Evolutionary conservation across 1,140 invertebrate genomes (phyloP).

Genomic region (Hylaeus anthracinus): DNA sequence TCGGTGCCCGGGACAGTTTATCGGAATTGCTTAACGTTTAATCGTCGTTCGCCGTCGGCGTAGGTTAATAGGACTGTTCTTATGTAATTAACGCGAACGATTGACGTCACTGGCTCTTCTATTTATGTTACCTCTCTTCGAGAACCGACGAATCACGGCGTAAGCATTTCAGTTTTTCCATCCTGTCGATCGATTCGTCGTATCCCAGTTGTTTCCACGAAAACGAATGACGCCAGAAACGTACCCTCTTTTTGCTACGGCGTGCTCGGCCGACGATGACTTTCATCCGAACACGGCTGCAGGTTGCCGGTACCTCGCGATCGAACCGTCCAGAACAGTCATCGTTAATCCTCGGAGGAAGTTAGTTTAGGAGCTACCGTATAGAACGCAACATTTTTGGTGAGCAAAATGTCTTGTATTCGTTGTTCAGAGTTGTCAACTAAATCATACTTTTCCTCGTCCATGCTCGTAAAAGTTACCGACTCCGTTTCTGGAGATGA

Average conservation of each 20-base stretch:
- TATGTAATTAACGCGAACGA: constrained; percentile 72
- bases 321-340: too few relatives aligned
- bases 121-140: constrained; percentile 48
- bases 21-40: constrained; percentile 70
- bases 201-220: constrained; percentile 36
- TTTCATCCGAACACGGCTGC: neutral
- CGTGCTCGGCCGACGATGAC: neutral
- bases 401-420: too few relatives aligned
- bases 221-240: constrained; percentile 19
- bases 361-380: too few relatives aligned
- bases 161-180: constrained; percentile 28
- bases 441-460: too few relatives aligned
- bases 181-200: neutral
- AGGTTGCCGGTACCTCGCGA: neutral
- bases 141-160: constrained; percentile 13
- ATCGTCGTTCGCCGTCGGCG: constrained; percentile 57
- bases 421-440: too few relatives aligned
- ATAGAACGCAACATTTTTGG: too few relatives aligned
- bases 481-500: too few relatives aligned
- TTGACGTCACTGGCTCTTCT: constrained; percentile 73
- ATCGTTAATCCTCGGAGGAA: too few relatives aligned
- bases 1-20: constrained; percentile 30
- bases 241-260: neutral
- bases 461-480: too few relatives aligned
- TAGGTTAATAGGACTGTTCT: constrained; percentile 72